Conservation (phyloP, 2,113 vertebrate species). For the Tonatia bakeri region DNA sequence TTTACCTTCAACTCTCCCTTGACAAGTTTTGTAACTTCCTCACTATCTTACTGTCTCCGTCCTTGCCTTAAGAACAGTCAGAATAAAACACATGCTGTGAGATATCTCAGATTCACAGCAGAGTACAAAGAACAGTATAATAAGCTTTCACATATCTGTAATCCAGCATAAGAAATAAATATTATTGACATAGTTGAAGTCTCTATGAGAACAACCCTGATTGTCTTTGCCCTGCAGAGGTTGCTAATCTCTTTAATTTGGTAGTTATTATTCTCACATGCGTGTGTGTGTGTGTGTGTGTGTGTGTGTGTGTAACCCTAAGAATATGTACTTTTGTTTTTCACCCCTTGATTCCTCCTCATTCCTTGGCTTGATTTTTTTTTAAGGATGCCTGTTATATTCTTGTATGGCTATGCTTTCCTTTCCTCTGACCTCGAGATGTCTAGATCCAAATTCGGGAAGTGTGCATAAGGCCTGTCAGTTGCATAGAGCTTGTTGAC, state of each 20-base stretch:
- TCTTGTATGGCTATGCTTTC: not conserved
- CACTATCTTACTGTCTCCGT: not conserved
- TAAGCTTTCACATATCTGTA: not conserved
- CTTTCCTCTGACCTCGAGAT: not conserved
- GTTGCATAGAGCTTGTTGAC: not conserved
- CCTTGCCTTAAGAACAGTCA: not conserved
- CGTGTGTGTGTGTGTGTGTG: too few relatives aligned
- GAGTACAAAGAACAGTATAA: not conserved
- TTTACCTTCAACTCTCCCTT: not conserved
- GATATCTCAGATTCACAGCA: not conserved
- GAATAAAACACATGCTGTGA: not conserved
- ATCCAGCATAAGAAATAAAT: not conserved
- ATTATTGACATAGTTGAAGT: not conserved
- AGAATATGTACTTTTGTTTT: not conserved
- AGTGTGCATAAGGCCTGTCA: not conserved
- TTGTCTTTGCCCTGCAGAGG: not conserved
- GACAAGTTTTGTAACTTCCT: not conserved
- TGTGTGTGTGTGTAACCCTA: not conserved
- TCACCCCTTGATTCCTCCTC: not conserved
- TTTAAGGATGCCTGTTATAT: not conserved
- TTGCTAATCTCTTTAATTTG: not conserved
- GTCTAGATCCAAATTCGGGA: not conserved
- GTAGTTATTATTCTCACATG: not conserved
- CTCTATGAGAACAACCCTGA: not conserved
- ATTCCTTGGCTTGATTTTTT: not conserved